Base-by-base conservation (phyloP, 1,140 invertebrate genomes). In the Ips nitidus region DNA sequence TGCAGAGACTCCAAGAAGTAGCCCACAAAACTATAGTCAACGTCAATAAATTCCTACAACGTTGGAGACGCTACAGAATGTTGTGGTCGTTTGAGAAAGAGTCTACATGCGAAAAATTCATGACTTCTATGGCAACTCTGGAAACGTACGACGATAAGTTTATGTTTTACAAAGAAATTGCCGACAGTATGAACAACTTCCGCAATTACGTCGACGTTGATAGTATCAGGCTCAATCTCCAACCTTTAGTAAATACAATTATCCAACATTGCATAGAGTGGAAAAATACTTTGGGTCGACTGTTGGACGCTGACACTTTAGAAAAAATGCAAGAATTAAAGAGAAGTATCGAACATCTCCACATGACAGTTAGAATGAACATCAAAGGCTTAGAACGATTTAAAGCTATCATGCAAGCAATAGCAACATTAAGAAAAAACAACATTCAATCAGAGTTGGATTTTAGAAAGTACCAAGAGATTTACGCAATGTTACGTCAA, bases 81-180 rank as follows among this genome's bases (percentile, higher is more conserved):
- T 81, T 97, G 2, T 96, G 94, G 94, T 85, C 86, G 5, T 88
- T 86, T 72, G 92, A 95, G 75, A 96, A 96, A 82, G 82, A 85
- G 57, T 76, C 85, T 8, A 86, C 87, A 2, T 90, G 90, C 71
- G 87, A 92, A 72, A 90, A 90, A 78, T 96, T 94, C 82, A 84
- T 90, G 2, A 80, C 83, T 41, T 88, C 88, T 60, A 84, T 88
- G 76, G 89, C 90, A 2, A 87, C 89, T 7, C 85, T 95, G 2
- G 82, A 87, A 37, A 85, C 88, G 69, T 94, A 91, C 81, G 91
- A 95, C 76, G 89, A 94, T 68, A 91, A 91, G 80, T 90, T 96
- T 74, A 87, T 88, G 75, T 93, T 91, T 81, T 95, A 94, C 79
- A 87, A 87, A 74, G 86, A 88, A 63, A 88, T 93, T 4, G 87